phyloP scores from a whole-genome alignment of 2,888 invertebrate species.

The Resseliella maxima region DNA sequence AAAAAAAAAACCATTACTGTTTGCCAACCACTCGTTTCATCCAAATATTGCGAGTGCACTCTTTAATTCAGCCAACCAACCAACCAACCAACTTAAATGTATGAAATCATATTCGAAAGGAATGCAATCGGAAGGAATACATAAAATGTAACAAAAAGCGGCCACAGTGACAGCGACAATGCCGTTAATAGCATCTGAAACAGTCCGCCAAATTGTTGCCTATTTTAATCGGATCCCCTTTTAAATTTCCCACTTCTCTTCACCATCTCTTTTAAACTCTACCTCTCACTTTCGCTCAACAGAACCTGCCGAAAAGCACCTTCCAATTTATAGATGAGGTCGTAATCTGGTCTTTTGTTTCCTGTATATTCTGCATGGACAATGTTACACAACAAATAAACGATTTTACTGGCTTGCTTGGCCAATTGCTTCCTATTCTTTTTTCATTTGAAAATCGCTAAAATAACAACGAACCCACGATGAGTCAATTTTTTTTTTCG shows the following conservation, averaged over 20 bases:
- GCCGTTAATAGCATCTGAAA: constrained; percentile 21
- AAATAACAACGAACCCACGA: not conserved
- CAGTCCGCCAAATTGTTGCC: not conserved
- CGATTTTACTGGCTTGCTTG: not conserved
- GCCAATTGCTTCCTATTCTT: not conserved
- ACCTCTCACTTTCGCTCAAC: not conserved
- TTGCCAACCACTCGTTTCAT: not conserved
- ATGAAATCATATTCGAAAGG: not conserved
- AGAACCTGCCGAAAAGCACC: constrained; percentile 25
- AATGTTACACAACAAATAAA: not conserved
- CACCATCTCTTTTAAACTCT: not conserved
- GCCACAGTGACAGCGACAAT: constrained; percentile 20
- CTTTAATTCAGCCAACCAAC: not conserved
- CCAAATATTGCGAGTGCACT: not conserved
- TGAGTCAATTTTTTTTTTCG: constrained; percentile 1
- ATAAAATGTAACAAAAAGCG: not conserved
- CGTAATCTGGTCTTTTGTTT: constrained; percentile 47
- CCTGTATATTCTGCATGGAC: constrained; percentile 13
- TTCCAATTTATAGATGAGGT: constrained; percentile 36
- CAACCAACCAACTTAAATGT: not conserved
- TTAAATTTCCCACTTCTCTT: not conserved
- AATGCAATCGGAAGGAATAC: not conserved
- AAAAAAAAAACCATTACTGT: constrained; percentile 49
- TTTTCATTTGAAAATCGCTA: not conserved
- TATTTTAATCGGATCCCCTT: not conserved